Evolutionary conservation across 2,113 vertebrate genomes (phyloP).

Genomic region (human (Homo sapiens)): GRCh38 chr15:45136001-45136500

Average conservation of each 20-base stretch:
- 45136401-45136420: constrained; percentile 87
- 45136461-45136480: background rate
- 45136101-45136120: background rate
- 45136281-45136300: background rate
- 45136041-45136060: background rate
- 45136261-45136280: background rate
- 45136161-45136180: rapidly evolving
- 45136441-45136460: background rate
- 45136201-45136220: background rate
- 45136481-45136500: background rate
- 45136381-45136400: constrained; percentile 77
- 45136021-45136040: too few species aligned
- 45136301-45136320: rapidly evolving
- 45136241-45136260: too few species aligned
- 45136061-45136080: background rate
- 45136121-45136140: background rate
- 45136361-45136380: constrained; percentile 93
- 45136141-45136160: background rate
- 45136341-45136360: constrained; percentile 87
- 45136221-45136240: background rate
- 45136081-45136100: background rate
- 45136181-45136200: too few species aligned
- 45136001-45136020: background rate
- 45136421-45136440: background rate
- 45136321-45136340: background rate